Evolutionary conservation across 2,888 invertebrate species (phyloP).

Genomic region (Xylocampa areola): DNA sequence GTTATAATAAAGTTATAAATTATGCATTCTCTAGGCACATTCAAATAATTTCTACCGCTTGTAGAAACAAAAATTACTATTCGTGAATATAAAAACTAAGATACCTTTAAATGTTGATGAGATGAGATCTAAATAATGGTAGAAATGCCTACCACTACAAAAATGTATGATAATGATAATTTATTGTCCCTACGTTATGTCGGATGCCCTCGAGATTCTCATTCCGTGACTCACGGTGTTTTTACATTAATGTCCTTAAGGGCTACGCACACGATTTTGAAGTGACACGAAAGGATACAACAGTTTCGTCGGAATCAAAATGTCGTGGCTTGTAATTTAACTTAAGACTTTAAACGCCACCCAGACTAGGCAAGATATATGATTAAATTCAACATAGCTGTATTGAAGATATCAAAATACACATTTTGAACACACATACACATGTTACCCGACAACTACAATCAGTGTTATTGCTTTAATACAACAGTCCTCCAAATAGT

Average conservation of each 20-base stretch:
- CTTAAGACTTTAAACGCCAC: too few relatives aligned
- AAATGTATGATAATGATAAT: conserved; percentile 42
- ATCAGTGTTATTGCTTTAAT: too few relatives aligned
- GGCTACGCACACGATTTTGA: conserved; percentile 28
- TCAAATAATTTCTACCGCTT: conserved; percentile 8
- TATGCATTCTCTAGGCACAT: conserved; percentile 13
- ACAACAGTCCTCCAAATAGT: too few relatives aligned
- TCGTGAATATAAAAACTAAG: conserved; percentile 34
- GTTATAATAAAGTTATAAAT: conserved; percentile 32
- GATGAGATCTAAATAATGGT: conserved; percentile 53
- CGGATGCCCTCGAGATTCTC: conserved; percentile 46
- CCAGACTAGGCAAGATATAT: too few relatives aligned
- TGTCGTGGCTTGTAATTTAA: background rate
- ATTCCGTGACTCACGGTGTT: conserved; percentile 42
- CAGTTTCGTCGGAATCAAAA: conserved; percentile 12
- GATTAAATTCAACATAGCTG: too few relatives aligned
- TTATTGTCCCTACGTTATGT: conserved; percentile 46
- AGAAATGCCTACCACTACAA: conserved; percentile 29
- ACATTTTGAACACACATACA: too few relatives aligned
- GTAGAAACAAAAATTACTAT: conserved; percentile 52
- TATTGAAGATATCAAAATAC: too few relatives aligned
- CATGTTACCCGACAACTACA: too few relatives aligned
- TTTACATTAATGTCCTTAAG: conserved; percentile 35
- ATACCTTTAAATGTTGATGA: conserved; percentile 35
- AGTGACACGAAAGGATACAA: conserved; percentile 26